Conservation (phyloP, 2,113 vertebrate genomes). For the Dryoscopus gambensis region DNA sequence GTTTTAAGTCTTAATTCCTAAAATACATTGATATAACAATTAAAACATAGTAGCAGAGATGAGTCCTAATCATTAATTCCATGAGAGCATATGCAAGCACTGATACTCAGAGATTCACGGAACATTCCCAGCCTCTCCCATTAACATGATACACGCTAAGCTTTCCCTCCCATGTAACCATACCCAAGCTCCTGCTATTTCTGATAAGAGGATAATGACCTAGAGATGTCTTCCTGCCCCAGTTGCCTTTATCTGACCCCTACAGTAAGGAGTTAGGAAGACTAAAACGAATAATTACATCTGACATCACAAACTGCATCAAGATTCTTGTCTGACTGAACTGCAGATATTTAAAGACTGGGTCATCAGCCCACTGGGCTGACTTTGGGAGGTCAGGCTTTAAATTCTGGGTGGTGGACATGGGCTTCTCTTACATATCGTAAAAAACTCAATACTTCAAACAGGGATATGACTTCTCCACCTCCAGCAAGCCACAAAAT, state of each 20-base stretch:
- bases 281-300: not conserved
- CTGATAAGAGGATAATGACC: not conserved
- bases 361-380: not conserved
- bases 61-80: not conserved
- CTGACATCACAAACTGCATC: not conserved
- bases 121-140: not conserved
- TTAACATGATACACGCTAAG: not conserved
- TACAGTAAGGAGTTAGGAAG: not conserved
- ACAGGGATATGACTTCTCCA: not conserved
- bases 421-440: fast-evolving
- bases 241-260: not conserved
- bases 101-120: not conserved
- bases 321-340: not conserved
- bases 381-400: not conserved
- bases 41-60: not conserved
- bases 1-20: not conserved
- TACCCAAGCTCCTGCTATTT: not conserved
- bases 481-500: not conserved
- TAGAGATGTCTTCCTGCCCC: not conserved
- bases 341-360: not conserved
- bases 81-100: not conserved
- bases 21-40: not conserved
- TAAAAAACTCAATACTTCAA: not conserved
- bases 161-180: not conserved
- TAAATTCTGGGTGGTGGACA: not conserved